A percentile compares a stretch with the other conserved stretches of the same genome.
These are phyloP conservation scores for Botia almorhae DNA, from an alignment of 2,797 vertebrate species.

Conservation along the genomic window DNA sequence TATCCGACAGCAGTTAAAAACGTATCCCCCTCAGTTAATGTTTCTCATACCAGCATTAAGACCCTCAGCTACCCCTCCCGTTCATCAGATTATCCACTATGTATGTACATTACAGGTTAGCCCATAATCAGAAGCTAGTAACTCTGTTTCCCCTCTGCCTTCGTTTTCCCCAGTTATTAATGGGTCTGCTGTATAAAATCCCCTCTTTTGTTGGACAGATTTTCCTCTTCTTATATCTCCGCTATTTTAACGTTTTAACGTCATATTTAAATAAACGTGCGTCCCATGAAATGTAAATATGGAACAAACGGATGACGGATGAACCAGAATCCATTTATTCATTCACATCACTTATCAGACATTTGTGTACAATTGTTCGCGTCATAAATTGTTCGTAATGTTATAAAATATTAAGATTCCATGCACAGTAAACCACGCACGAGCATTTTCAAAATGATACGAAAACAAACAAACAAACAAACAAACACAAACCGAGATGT, in stretches of 20 bases:
- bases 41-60: not conserved
- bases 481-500: constrained; percentile 5
- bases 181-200: not conserved
- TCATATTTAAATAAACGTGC: not conserved
- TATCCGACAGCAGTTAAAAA: constrained; percentile 1
- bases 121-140: not conserved
- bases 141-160: not conserved
- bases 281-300: not conserved
- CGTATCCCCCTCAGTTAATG: not conserved
- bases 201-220: too few relatives aligned
- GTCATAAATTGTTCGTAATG: constrained; percentile 87
- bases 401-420: constrained; percentile 90
- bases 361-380: constrained; percentile 82
- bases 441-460: constrained; percentile 89
- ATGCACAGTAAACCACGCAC: constrained; percentile 92
- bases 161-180: not conserved
- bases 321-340: constrained; percentile 86
- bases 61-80: not conserved
- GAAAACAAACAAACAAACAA: constrained; percentile 66
- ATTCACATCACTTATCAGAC: constrained; percentile 90
- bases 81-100: not conserved
- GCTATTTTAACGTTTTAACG: not conserved
- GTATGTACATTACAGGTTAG: not conserved
- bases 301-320: constrained; percentile 1
- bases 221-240: too few relatives aligned